phyloP scores from a whole-genome alignment of 2,888 invertebrate species.

The Ptilodon capucinus region DNA sequence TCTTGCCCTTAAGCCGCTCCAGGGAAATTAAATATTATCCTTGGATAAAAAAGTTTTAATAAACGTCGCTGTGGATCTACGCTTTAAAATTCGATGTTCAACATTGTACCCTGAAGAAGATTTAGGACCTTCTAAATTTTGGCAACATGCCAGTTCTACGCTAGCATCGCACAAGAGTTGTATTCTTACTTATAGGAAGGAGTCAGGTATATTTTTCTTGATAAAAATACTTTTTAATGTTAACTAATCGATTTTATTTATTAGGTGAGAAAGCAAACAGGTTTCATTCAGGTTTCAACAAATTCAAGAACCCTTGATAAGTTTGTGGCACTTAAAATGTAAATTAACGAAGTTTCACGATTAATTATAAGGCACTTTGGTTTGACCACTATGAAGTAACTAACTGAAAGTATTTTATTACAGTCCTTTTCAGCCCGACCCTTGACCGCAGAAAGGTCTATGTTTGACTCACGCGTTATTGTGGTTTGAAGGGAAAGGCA shows the following conservation, averaged over 20 bases:
- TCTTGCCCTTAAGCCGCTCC: constrained; percentile 4
- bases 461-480: constrained; percentile 48
- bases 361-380: neutral
- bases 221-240: no score
- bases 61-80: neutral
- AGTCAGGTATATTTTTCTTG: no score
- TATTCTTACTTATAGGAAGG: neutral
- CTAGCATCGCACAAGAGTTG: neutral
- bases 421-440: constrained; percentile 39
- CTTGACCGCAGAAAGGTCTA: constrained; percentile 46
- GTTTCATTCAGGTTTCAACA: no score
- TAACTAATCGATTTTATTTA: no score
- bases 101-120: neutral
- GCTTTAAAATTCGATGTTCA: neutral
- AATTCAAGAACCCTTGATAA: no score
- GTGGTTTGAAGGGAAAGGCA: constrained; percentile 49
- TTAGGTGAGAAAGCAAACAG: no score
- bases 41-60: no score
- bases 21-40: no score
- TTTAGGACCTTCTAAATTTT: neutral
- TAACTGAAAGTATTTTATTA: constrained; percentile 40
- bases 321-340: neutral
- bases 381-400: constrained; percentile 6
- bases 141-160: neutral
- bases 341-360: neutral